A percentile compares a stretch with the other conserved stretches of the same genome.
Evolutionary conservation across 2,113 vertebrate genomes (phyloP).

Genomic region (Malurus cyaneus): DNA sequence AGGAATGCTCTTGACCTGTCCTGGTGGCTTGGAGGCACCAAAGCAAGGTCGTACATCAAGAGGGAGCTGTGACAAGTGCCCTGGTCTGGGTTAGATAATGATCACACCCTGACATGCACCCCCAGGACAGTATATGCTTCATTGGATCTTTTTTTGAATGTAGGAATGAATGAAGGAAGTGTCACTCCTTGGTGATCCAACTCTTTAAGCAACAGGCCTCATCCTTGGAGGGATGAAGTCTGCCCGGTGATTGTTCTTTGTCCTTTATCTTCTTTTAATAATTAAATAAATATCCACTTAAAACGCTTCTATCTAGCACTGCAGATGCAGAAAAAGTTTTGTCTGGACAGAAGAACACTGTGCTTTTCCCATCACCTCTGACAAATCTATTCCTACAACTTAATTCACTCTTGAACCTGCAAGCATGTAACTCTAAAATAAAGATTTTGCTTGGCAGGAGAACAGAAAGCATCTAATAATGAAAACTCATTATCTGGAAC

Average conservation of each 20-base stretch:
- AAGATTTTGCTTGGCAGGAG: not conserved
- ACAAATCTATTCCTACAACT: not conserved
- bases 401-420: not conserved
- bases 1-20: accelerated
- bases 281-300: not conserved
- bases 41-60: not conserved
- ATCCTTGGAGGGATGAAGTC: not conserved
- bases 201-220: accelerated
- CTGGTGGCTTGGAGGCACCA: not conserved
- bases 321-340: not conserved
- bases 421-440: not conserved
- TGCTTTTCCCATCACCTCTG: not conserved
- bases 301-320: not conserved
- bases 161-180: not conserved
- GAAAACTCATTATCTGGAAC: not conserved
- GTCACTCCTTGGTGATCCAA: not conserved
- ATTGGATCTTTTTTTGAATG: not conserved
- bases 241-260: not conserved
- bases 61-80: not conserved
- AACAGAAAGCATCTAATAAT: not conserved
- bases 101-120: not conserved
- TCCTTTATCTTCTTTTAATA: not conserved
- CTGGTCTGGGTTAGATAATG: not conserved
- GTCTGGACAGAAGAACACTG: not conserved
- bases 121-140: not conserved